phyloP scores from a whole-genome alignment of 2,888 invertebrate genomes.

The Agriotes lineatus region DNA sequence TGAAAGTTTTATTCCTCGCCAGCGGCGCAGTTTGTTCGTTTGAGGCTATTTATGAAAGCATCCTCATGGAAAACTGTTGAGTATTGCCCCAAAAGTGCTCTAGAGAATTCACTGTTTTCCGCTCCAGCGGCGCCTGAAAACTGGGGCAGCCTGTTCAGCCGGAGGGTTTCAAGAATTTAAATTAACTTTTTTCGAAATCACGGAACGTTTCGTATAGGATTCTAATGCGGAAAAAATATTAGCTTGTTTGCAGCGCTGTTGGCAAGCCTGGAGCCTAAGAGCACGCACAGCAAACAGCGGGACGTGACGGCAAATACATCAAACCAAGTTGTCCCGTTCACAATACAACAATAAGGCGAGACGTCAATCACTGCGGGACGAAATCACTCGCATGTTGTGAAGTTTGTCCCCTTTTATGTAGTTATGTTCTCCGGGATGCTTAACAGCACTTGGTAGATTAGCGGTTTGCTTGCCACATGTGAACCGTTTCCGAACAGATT shows the following conservation, averaged over 20 bases:
- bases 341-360: not conserved
- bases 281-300: conserved; percentile 3
- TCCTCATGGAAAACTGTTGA: not conserved
- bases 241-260: not conserved
- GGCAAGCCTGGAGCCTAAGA: not conserved
- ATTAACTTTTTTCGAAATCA: conserved; percentile 4
- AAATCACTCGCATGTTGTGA: conserved; percentile 13
- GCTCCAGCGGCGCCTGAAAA: not conserved
- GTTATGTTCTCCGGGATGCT: not conserved
- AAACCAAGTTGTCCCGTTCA: not conserved
- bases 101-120: not conserved
- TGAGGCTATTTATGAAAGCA: no score
- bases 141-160: not conserved
- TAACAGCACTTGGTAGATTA: conserved; percentile 10
- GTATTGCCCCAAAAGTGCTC: not conserved
- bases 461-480: conserved; percentile 18
- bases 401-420: conserved; percentile 5
- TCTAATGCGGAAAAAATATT: not conserved
- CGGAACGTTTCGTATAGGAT: not conserved
- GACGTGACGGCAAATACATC: conserved; percentile 6
- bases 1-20: no score
- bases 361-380: conserved; percentile 4
- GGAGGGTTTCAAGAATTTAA: conserved; percentile 1
- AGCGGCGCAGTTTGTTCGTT: no score
- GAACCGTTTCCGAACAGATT: conserved; percentile 6